A percentile compares a stretch with the other conserved stretches of the same genome.
Conservation (phyloP, 2,888 invertebrate genomes). For the Dicyrtomina minuta region DNA sequence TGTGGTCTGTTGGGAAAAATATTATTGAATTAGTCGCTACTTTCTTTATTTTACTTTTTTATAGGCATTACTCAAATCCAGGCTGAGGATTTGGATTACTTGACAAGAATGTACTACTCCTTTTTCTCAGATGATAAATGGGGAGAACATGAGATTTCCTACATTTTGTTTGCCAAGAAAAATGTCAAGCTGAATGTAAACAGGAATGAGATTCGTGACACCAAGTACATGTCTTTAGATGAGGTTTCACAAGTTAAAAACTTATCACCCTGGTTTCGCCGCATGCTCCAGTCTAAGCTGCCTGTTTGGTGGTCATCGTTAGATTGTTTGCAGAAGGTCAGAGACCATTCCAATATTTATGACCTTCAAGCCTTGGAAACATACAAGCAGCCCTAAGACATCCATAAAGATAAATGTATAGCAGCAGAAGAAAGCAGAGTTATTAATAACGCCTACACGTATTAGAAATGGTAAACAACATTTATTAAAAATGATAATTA, state of each 20-base stretch:
- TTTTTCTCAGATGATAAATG: conserved; percentile 64
- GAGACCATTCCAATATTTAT: conserved; percentile 72
- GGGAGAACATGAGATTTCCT: conserved; percentile 99
- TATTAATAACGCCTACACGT: too few relatives aligned
- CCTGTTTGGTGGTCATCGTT: conserved; percentile 92
- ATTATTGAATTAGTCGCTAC: too few relatives aligned
- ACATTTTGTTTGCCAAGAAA: conserved; percentile 81
- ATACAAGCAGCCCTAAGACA: too few relatives aligned
- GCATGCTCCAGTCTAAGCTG: conserved; percentile 78
- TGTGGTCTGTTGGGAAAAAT: too few relatives aligned
- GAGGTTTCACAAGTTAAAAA: conserved; percentile 57
- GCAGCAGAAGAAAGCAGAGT: too few relatives aligned
- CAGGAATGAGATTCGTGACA: conserved; percentile 78
- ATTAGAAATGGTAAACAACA: too few relatives aligned
- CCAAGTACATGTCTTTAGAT: conserved; percentile 4
- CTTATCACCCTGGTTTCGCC: conserved; percentile 79
- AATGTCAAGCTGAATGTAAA: conserved; percentile 81
- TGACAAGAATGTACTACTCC: conserved; percentile 88
- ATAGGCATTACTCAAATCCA: conserved; percentile 55
- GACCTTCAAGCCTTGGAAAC: too few relatives aligned
- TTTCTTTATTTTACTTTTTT: too few relatives aligned
- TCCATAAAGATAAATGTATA: too few relatives aligned
- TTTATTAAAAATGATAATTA: too few relatives aligned
- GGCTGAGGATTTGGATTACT: conserved; percentile 69
- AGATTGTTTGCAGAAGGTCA: conserved; percentile 68